Percentiles rank a stretch among this genome's conserved stretches.
These are phyloP conservation scores for Yponomeuta cagnagella DNA, from an alignment of 2,888 invertebrate species.

Conservation along the genomic window DNA sequence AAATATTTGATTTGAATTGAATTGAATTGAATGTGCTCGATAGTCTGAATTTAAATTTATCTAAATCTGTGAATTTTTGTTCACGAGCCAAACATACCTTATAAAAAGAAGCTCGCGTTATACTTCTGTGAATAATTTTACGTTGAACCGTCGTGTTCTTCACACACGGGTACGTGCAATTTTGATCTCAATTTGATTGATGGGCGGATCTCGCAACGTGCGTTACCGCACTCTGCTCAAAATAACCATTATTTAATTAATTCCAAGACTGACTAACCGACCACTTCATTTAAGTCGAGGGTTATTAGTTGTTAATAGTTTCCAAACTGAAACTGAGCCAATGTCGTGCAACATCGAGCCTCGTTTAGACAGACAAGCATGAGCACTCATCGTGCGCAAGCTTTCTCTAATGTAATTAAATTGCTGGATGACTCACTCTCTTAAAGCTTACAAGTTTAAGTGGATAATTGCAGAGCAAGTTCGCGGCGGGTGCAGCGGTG, in stretches of 20 bases:
- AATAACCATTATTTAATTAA: neutral
- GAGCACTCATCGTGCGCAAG: neutral
- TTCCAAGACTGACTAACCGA: neutral
- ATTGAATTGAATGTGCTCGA: no score
- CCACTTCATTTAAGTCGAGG: neutral
- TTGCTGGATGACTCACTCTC: neutral
- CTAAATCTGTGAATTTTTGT: no score
- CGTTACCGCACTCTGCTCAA: neutral
- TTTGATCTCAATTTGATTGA: slow-evolving; percentile 1
- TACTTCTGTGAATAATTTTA: neutral
- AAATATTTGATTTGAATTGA: no score
- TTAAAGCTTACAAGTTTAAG: neutral
- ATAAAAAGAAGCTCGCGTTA: neutral
- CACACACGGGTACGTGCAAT: neutral
- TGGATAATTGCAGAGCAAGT: neutral
- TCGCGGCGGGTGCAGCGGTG: neutral
- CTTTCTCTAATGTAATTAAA: neutral
- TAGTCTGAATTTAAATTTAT: no score
- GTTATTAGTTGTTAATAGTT: neutral
- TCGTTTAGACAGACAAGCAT: neutral
- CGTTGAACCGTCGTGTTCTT: neutral
- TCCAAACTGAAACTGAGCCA: no score
- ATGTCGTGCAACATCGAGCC: neutral
- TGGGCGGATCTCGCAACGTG: neutral
- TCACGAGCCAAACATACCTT: neutral